Evolutionary conservation across 2,797 vertebrate species (phyloP).

Genomic region (Poeciliopsis paucimaculata): DNA sequence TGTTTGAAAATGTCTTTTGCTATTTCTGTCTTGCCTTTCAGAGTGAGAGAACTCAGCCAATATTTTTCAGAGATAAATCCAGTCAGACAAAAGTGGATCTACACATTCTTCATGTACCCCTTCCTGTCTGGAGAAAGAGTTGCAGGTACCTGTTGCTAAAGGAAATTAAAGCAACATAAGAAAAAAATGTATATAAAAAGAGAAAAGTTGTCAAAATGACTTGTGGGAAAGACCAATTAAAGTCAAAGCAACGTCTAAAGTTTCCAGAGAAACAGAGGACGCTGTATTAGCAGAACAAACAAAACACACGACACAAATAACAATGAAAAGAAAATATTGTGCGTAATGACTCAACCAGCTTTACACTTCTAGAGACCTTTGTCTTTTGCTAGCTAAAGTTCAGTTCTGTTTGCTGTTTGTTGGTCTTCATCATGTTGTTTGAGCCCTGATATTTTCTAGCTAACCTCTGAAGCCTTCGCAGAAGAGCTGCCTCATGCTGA

Average conservation of each 20-base stretch:
- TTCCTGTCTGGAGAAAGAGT: conserved; percentile 76
- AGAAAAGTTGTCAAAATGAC: background rate
- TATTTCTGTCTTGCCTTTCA: conserved; percentile 39
- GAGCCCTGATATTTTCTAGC: background rate
- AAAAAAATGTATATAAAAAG: background rate
- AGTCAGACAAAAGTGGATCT: conserved; percentile 79
- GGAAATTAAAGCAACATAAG: background rate
- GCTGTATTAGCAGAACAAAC: background rate
- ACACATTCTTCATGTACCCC: conserved; percentile 82
- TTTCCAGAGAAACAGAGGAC: background rate
- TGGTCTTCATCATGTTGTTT: background rate
- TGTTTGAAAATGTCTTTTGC: background rate
- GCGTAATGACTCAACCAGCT: background rate
- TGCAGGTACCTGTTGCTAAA: conserved; percentile 60
- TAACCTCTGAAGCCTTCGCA: background rate
- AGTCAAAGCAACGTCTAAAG: background rate
- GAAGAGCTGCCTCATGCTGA: background rate
- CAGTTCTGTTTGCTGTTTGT: background rate
- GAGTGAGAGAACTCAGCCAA: conserved; percentile 76
- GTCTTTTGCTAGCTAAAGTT: background rate
- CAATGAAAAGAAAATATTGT: background rate
- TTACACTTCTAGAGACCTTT: background rate
- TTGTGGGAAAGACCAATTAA: background rate
- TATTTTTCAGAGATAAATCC: conserved; percentile 76
- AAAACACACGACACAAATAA: background rate